These are phyloP conservation scores for Eriocheir sinensis DNA, from an alignment of 1,140 invertebrate species.

Conservation along the genomic window DNA sequence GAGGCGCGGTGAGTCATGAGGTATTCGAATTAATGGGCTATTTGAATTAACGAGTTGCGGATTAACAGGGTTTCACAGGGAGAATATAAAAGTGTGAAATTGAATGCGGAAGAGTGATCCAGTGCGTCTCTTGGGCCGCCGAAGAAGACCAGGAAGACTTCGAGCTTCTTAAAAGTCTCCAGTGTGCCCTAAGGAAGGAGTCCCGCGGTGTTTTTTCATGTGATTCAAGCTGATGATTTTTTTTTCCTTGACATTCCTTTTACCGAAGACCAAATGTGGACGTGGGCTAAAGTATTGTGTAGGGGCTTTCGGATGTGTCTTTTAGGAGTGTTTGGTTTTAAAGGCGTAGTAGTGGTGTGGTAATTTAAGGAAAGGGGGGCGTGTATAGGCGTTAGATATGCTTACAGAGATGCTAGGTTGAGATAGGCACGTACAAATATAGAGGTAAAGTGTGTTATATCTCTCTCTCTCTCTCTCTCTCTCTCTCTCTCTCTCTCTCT, in stretches of 20 bases:
- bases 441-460: neutral
- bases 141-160: neutral
- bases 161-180: neutral
- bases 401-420: too few relatives aligned
- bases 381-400: too few relatives aligned
- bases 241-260: neutral
- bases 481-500: conserved; percentile 12
- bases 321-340: neutral
- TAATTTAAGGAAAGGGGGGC: too few relatives aligned
- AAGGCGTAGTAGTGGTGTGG: neutral
- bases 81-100: conserved; percentile 47
- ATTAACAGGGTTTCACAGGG: conserved; percentile 60
- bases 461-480: conserved; percentile 30
- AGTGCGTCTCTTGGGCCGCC: neutral
- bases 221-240: neutral
- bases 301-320: neutral
- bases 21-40: conserved; percentile 60
- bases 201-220: neutral
- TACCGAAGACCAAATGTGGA: neutral
- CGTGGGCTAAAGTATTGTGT: neutral
- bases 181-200: neutral
- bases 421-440: too few relatives aligned
- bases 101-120: conserved; percentile 29
- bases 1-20: conserved; percentile 62
- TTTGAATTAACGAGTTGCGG: conserved; percentile 68